Percentiles rank a stretch among this genome's conserved stretches.
Conservation (phyloP, 2,113 vertebrate species). For the Acanthisitta chloris region DNA sequence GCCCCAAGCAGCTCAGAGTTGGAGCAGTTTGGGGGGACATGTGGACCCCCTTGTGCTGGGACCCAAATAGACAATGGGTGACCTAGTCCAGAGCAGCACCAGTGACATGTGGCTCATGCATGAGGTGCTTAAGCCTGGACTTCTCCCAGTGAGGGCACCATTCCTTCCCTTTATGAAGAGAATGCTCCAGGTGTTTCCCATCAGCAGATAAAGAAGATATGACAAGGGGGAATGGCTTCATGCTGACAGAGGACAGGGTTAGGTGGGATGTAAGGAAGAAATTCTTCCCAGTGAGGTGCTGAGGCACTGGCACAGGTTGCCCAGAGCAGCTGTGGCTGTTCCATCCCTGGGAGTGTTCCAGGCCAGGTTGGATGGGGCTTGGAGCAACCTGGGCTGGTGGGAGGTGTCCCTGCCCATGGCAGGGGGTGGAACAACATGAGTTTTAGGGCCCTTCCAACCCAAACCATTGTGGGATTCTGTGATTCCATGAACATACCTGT, state of each 20-base stretch:
- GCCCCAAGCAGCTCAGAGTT: background rate
- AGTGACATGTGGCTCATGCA: background rate
- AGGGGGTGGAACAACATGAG: background rate
- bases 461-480: background rate
- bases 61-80: background rate
- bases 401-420: background rate
- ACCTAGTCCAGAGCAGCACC: background rate
- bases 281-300: background rate
- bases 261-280: background rate
- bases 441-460: background rate
- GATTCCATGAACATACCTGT: fast-evolving
- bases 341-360: background rate
- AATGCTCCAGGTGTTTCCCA: background rate
- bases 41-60: fast-evolving
- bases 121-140: background rate
- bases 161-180: background rate
- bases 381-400: background rate
- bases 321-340: background rate
- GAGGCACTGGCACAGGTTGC: background rate
- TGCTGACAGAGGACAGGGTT: background rate
- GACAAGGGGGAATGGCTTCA: background rate
- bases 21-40: fast-evolving
- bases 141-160: background rate
- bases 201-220: background rate
- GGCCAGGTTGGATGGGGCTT: background rate